Percentiles rank a stretch among this genome's conserved stretches.
Evolutionary conservation across 2,888 invertebrate species (phyloP).

Genomic region (Drosophila acutilabella): DNA sequence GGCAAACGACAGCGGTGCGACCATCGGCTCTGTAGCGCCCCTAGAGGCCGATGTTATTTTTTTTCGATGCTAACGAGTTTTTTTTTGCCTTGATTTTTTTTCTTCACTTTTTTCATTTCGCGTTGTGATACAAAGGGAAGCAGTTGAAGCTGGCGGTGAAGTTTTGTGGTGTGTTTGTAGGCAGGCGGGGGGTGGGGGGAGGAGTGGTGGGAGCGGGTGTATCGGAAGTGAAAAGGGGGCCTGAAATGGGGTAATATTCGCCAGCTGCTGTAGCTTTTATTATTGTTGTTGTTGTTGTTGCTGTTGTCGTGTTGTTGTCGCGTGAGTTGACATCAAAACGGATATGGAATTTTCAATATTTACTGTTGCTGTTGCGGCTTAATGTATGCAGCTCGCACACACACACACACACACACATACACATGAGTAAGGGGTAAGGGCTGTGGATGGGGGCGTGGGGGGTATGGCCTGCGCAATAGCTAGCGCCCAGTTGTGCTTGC

Average conservation of each 20-base stretch:
- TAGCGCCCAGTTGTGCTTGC: constrained; percentile 39
- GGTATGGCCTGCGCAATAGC: constrained; percentile 48
- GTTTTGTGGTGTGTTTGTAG: constrained; percentile 2
- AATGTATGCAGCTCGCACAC: constrained; percentile 64
- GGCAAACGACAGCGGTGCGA: constrained; percentile 13
- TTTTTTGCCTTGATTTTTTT: constrained; percentile 33
- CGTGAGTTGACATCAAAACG: constrained; percentile 73
- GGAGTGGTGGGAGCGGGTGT: background rate
- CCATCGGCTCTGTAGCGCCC: constrained; percentile 47
- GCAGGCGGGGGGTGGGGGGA: background rate
- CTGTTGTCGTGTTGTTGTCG: constrained; percentile 40
- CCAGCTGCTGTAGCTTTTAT: constrained; percentile 46
- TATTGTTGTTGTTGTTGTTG: constrained; percentile 33
- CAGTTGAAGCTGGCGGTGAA: constrained; percentile 8
- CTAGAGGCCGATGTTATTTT: constrained; percentile 36
- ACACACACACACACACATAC: constrained; percentile 29
- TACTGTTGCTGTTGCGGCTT: constrained; percentile 67
- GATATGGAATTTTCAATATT: constrained; percentile 80
- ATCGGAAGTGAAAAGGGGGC: background rate
- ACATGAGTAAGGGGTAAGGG: background rate
- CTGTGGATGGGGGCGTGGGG: background rate
- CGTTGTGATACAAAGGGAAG: constrained; percentile 30
- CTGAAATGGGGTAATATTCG: constrained; percentile 26
- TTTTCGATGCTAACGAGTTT: constrained; percentile 24
- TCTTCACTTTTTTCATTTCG: constrained; percentile 14